phyloP scores from a whole-genome alignment of 2,797 vertebrate species.

The Danio aesculapii region DNA sequence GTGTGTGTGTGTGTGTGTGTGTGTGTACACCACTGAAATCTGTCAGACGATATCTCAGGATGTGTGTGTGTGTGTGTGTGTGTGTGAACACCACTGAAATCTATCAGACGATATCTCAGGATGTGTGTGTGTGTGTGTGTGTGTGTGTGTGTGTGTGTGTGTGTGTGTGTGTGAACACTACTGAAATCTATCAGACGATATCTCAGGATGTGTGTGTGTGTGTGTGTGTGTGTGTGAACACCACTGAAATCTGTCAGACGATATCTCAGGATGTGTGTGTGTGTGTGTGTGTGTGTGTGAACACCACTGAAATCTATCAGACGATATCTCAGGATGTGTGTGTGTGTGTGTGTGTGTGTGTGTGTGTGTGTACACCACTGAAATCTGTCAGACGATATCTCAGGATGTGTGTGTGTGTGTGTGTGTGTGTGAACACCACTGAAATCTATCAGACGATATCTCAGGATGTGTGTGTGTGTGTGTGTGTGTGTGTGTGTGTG shows the following conservation, averaged over 20 bases:
- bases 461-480: slow-evolving; percentile 39
- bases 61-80: too few species aligned
- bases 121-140: slow-evolving; percentile 43
- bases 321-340: slow-evolving; percentile 36
- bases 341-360: not conserved
- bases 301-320: not conserved
- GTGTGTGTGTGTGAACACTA: not conserved
- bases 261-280: not conserved
- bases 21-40: not conserved
- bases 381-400: not conserved
- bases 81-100: not conserved
- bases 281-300: not conserved
- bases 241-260: not conserved
- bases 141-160: slow-evolving; percentile 15
- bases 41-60: not conserved
- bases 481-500: slow-evolving; percentile 33
- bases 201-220: too few species aligned
- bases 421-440: not conserved
- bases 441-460: not conserved
- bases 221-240: not conserved
- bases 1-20: too few species aligned
- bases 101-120: not conserved
- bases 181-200: not conserved
- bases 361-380: not conserved
- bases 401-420: too few species aligned